These are phyloP conservation scores for Drosophila acutilabella DNA, from an alignment of 2,888 invertebrate species.

Conservation along the genomic window DNA sequence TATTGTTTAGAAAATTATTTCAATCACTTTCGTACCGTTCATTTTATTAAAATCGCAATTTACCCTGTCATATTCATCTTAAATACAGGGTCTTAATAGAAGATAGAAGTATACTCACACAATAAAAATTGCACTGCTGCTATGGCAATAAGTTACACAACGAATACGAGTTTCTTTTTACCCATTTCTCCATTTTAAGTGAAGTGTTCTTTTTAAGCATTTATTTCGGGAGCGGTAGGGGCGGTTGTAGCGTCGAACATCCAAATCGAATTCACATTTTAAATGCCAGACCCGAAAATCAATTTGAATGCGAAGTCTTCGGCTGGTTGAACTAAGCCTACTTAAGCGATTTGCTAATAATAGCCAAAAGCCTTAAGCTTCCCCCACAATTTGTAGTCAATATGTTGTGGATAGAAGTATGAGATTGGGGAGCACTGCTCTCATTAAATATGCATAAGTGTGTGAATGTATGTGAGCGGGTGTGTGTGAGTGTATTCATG, in stretches of 20 bases:
- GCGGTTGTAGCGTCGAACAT: background rate
- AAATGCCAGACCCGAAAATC: constrained; percentile 62
- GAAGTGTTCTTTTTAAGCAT: background rate
- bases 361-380: constrained; percentile 60
- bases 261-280: constrained; percentile 48
- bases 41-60: too few species aligned
- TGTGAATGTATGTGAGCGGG: constrained; percentile 6
- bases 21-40: too few species aligned
- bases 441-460: constrained; percentile 74
- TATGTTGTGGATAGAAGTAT: constrained; percentile 34
- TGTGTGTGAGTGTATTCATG: background rate
- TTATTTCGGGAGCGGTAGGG: background rate
- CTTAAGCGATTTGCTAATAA: constrained; percentile 58
- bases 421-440: constrained; percentile 30
- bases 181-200: background rate
- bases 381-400: constrained; percentile 59
- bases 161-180: background rate
- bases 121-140: constrained; percentile 2
- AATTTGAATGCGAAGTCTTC: constrained; percentile 44
- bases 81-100: background rate
- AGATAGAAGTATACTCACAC: background rate
- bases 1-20: too few species aligned
- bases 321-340: constrained; percentile 36
- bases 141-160: constrained; percentile 35
- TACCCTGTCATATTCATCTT: background rate